A percentile compares a stretch with the other conserved stretches of the same genome.
Evolutionary conservation across 2,797 vertebrate genomes (phyloP).

Genomic region (Capromys pilorides): DNA sequence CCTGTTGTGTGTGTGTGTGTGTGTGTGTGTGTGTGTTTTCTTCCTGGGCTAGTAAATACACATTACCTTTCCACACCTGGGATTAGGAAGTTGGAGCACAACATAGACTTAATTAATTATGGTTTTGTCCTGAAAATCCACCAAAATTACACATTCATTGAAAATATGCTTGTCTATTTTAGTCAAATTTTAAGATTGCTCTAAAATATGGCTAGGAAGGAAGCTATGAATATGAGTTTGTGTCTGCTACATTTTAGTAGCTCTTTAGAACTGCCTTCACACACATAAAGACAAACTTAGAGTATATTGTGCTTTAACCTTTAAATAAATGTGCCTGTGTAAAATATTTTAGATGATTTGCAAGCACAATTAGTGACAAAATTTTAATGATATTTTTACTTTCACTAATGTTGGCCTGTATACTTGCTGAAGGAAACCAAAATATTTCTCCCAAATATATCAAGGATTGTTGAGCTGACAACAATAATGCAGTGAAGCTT

Average conservation of each 20-base stretch:
- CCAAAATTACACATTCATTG: slow-evolving; percentile 20
- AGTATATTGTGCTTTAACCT: slow-evolving; percentile 27
- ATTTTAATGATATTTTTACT: slow-evolving; percentile 70
- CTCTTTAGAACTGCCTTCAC: background rate
- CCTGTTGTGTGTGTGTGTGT: too few relatives aligned
- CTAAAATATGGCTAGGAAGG: slow-evolving; percentile 39
- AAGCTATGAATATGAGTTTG: background rate
- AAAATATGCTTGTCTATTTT: slow-evolving; percentile 44
- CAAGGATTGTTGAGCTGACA: background rate
- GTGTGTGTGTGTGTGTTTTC: too few relatives aligned
- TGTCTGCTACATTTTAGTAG: background rate
- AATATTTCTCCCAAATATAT: background rate
- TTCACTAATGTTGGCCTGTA: slow-evolving; percentile 60
- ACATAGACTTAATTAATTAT: background rate
- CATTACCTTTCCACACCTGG: background rate
- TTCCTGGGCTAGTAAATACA: background rate
- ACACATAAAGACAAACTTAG: background rate
- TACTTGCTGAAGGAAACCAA: slow-evolving; percentile 20
- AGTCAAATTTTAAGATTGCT: slow-evolving; percentile 22
- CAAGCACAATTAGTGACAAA: slow-evolving; percentile 60
- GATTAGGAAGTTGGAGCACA: background rate
- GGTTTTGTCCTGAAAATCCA: background rate
- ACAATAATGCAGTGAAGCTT: background rate
- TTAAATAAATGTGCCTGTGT: slow-evolving; percentile 11
- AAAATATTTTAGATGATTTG: slow-evolving; percentile 60